Percentiles rank a stretch among this genome's conserved stretches.
Evolutionary conservation across 1,140 invertebrate species (phyloP).

Genomic region (Contarinia nasturtii): DNA sequence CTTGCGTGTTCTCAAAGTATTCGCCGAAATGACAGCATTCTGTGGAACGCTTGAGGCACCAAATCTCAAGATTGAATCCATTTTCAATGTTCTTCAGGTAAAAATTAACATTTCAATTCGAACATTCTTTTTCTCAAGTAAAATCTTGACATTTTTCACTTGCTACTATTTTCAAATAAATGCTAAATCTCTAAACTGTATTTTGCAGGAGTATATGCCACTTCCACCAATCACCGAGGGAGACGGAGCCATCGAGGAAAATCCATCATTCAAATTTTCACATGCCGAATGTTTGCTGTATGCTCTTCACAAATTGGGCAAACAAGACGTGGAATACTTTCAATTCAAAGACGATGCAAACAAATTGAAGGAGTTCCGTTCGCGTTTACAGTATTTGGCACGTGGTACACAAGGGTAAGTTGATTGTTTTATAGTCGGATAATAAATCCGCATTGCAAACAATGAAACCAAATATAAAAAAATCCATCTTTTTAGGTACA

Average conservation of each 20-base stretch:
- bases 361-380: constrained; percentile 70
- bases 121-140: too few relatives aligned
- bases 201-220: constrained; percentile 49
- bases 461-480: background rate
- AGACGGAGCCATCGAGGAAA: constrained; percentile 29
- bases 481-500: constrained; percentile 34
- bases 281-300: constrained; percentile 85
- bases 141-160: too few relatives aligned
- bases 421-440: background rate
- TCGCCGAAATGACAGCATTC: constrained; percentile 67
- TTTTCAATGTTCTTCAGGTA: constrained; percentile 65
- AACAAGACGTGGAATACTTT: constrained; percentile 53
- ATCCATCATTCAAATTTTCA: constrained; percentile 73
- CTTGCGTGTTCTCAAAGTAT: constrained; percentile 65
- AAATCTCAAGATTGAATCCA: constrained; percentile 47
- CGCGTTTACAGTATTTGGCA: constrained; percentile 81
- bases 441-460: background rate
- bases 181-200: background rate
- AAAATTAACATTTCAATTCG: too few relatives aligned
- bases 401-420: constrained; percentile 61
- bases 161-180: background rate
- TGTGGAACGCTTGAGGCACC: constrained; percentile 56
- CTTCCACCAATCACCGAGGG: constrained; percentile 47
- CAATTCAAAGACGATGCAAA: constrained; percentile 53
- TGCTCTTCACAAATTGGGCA: constrained; percentile 72